phyloP scores from a whole-genome alignment of 2,888 invertebrate species.

The Peribatodes rhomboidaria region DNA sequence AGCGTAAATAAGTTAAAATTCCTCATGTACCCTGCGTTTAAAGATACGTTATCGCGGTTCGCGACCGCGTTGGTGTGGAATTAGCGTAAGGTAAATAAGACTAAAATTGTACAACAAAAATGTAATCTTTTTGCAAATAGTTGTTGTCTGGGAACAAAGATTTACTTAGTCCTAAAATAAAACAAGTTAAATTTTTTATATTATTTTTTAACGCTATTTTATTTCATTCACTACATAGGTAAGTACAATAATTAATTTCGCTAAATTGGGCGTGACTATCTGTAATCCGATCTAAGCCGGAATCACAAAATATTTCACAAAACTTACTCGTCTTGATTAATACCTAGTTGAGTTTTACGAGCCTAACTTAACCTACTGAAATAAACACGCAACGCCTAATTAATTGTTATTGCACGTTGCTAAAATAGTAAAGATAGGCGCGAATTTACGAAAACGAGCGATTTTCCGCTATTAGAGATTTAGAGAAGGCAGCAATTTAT shows the following conservation, averaged over 20 bases:
- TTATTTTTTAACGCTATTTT: background rate
- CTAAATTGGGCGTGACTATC: conserved; percentile 61
- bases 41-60: too few species aligned
- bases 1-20: too few species aligned
- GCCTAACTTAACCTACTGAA: background rate
- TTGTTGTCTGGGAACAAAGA: too few species aligned
- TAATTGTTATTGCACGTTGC: background rate
- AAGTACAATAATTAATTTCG: conserved; percentile 18
- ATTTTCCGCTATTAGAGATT: too few species aligned
- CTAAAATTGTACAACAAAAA: too few species aligned
- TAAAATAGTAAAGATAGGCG: background rate
- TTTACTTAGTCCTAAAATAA: background rate
- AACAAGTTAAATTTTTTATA: background rate
- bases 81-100: too few species aligned
- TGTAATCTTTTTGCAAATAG: too few species aligned
- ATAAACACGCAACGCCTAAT: background rate
- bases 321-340: conserved; percentile 55
- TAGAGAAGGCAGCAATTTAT: too few species aligned
- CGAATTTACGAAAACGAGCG: background rate
- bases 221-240: background rate
- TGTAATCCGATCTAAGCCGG: conserved; percentile 45
- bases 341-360: background rate
- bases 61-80: too few species aligned
- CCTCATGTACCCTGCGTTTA: too few species aligned
- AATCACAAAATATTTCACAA: conserved; percentile 40